Evolutionary conservation across 2,888 invertebrate genomes (phyloP).

Genomic region (Cephalotes varians): DNA sequence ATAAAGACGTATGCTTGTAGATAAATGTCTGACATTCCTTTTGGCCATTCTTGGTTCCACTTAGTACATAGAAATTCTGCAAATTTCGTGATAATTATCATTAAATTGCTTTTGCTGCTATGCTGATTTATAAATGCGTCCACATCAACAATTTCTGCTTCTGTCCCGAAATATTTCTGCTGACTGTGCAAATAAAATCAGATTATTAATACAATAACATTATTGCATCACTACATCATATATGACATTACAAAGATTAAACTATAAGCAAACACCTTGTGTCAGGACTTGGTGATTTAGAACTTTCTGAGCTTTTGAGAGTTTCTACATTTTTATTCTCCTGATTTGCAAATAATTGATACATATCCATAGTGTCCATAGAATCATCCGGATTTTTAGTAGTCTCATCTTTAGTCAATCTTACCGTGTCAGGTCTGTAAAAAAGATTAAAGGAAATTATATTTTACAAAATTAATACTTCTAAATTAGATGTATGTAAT

Average conservation of each 20-base stretch:
- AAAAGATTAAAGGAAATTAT: constrained; percentile 25
- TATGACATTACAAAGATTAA: neutral
- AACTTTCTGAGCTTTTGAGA: constrained; percentile 80
- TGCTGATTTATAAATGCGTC: constrained; percentile 88
- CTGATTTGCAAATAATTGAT: constrained; percentile 88
- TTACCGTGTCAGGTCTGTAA: constrained; percentile 81
- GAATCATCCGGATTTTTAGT: constrained; percentile 87
- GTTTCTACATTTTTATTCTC: constrained; percentile 78
- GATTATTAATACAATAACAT: constrained; percentile 20
- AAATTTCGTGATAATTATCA: constrained; percentile 88
- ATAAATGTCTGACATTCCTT: constrained; percentile 87
- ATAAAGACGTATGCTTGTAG: constrained; percentile 88
- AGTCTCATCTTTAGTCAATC: constrained; percentile 86
- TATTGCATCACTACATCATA: neutral
- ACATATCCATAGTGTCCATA: constrained; percentile 89
- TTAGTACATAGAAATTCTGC: constrained; percentile 88
- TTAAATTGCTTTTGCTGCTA: constrained; percentile 86
- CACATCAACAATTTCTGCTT: constrained; percentile 89
- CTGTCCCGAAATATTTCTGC: constrained; percentile 89
- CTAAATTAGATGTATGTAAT: constrained; percentile 22
- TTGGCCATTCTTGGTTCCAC: constrained; percentile 90
- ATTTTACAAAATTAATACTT: constrained; percentile 36
- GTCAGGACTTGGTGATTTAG: constrained; percentile 81
- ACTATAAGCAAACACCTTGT: constrained; percentile 63
- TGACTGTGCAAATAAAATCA: constrained; percentile 45